Evolutionary conservation across 2,113 vertebrate species (phyloP).

Genomic region (Lathamus discolor): DNA sequence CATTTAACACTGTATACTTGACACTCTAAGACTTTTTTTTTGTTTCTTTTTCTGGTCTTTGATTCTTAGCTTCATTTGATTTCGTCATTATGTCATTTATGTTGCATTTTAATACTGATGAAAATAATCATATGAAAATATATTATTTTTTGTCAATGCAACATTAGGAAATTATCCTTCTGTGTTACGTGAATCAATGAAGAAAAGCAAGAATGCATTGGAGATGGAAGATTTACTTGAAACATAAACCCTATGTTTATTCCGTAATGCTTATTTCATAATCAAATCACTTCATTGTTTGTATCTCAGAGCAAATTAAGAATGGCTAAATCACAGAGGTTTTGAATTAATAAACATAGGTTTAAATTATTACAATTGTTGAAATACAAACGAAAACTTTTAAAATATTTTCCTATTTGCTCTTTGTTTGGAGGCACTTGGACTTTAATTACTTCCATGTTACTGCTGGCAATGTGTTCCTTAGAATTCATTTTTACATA

Average conservation of each 20-base stretch:
- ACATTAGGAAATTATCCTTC: not conserved
- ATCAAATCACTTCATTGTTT: not conserved
- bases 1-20: not conserved
- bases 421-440: not conserved
- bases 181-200: not conserved
- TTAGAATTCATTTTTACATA: not conserved
- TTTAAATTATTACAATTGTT: not conserved
- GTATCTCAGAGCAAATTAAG: not conserved
- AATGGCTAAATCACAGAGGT: not conserved
- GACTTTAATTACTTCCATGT: not conserved
- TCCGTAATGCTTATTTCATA: not conserved
- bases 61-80: not conserved
- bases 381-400: not conserved
- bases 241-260: not conserved
- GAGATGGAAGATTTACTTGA: not conserved
- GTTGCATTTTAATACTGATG: not conserved
- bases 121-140: not conserved
- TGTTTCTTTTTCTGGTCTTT: not conserved
- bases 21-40: not conserved
- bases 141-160: not conserved
- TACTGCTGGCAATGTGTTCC: not conserved
- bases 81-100: not conserved
- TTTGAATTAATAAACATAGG: not conserved
- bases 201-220: not conserved
- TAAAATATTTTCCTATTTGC: not conserved